Conservation (phyloP, 2,113 vertebrate genomes). For the Nothocercus nigrocapillus region DNA sequence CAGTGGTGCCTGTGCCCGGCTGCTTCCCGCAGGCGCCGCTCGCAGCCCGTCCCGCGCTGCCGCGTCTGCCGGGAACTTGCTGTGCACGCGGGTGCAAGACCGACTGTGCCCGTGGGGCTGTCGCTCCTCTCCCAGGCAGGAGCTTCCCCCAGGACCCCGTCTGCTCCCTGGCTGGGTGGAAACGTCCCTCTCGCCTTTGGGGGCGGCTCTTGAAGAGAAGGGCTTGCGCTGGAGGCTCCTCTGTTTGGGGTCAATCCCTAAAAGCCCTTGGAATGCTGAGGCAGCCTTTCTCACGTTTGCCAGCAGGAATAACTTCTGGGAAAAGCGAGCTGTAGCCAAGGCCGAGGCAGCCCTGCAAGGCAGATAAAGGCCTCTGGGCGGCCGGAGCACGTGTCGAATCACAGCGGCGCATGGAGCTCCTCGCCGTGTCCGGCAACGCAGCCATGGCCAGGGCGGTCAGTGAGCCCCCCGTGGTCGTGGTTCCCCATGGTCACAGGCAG, state of each 20-base stretch:
- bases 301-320: neutral
- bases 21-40: too few species aligned
- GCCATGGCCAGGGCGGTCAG: fast-evolving
- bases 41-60: neutral
- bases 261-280: neutral
- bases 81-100: neutral
- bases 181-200: too few species aligned
- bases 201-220: neutral
- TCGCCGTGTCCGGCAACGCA: fast-evolving
- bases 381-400: neutral
- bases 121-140: neutral
- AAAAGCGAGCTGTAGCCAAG: neutral
- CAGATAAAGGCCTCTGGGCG: neutral
- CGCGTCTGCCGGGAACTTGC: neutral
- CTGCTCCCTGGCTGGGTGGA: too few species aligned
- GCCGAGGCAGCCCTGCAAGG: neutral
- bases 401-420: fast-evolving
- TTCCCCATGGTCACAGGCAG: fast-evolving
- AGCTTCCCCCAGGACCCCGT: too few species aligned
- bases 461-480: neutral
- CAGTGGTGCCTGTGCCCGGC: neutral
- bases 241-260: neutral
- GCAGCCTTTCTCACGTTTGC: fast-evolving
- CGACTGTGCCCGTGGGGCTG: too few species aligned
- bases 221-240: neutral